Conservation (phyloP, 2,113 vertebrate species). For the Climacteris rufus region DNA sequence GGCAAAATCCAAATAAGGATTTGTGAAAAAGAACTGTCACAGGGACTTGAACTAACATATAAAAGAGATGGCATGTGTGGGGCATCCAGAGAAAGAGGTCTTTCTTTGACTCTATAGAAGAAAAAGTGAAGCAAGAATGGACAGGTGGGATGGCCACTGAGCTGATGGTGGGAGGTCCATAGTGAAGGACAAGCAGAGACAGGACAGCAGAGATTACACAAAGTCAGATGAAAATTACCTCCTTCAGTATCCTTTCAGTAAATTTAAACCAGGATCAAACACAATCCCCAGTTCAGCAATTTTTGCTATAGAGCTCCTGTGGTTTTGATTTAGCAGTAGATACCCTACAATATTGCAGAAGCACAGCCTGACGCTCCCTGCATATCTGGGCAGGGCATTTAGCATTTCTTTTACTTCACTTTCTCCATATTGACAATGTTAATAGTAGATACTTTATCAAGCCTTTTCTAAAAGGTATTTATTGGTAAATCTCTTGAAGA, state of each 20-base stretch:
- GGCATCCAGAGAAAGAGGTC: not conserved
- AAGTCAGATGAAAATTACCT: not conserved
- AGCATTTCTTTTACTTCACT: not conserved
- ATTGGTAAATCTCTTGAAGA: not conserved
- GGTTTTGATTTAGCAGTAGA: not conserved
- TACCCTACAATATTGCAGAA: not conserved
- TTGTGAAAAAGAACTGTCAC: not conserved
- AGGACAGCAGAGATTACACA: not conserved
- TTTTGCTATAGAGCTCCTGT: not conserved
- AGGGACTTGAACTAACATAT: not conserved
- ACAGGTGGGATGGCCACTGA: not conserved
- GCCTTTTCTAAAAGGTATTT: not conserved
- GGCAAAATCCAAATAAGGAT: not conserved
- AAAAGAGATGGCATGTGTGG: rapidly evolving
- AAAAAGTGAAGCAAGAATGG: not conserved
- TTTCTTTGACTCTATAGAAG: not conserved
- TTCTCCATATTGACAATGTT: not conserved
- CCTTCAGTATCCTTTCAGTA: not conserved
- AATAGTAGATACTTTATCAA: not conserved
- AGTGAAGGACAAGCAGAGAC: not conserved
- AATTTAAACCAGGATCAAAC: not conserved
- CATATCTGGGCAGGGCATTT: not conserved
- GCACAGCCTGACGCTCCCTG: not conserved
- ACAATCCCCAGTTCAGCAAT: not conserved
- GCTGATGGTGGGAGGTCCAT: not conserved